phyloP scores from a whole-genome alignment of 2,888 invertebrate species.

The Plebejus argus region DNA sequence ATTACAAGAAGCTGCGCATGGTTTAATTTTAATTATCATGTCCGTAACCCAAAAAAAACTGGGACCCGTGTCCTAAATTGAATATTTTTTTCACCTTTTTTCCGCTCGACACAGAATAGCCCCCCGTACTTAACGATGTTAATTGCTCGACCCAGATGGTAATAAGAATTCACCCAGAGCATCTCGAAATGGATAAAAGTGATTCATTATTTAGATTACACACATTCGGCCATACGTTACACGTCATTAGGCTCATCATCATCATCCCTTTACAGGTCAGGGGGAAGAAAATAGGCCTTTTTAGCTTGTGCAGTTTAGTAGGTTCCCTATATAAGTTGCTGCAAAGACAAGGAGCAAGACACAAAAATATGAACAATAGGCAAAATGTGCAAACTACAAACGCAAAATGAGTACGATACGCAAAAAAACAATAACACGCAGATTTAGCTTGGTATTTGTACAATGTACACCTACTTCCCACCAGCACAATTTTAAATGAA shows the following conservation, averaged over 20 bases:
- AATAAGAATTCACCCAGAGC: constrained; percentile 51
- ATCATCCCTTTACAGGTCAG: not conserved
- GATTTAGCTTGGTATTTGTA: too few species aligned
- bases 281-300: not conserved
- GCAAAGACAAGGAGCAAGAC: too few species aligned
- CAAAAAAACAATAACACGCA: too few species aligned
- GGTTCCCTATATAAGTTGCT: not conserved
- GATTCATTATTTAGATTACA: constrained; percentile 38
- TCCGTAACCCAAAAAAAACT: not conserved
- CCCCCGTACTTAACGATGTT: constrained; percentile 45
- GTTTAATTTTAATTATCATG: not conserved
- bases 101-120: constrained; percentile 40
- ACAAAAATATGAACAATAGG: too few species aligned
- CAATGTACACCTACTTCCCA: too few species aligned
- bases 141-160: constrained; percentile 55
- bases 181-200: constrained; percentile 35
- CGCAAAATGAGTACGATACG: too few species aligned
- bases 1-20: not conserved
- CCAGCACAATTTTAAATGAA: not conserved
- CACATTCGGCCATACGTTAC: constrained; percentile 10
- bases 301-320: not conserved
- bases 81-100: not conserved
- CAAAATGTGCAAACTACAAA: too few species aligned
- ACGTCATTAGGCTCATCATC: not conserved
- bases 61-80: not conserved